Percentiles rank a stretch among this genome's conserved stretches.
phyloP scores from a whole-genome alignment of 2,888 invertebrate genomes.

The Onchidella celtica region DNA sequence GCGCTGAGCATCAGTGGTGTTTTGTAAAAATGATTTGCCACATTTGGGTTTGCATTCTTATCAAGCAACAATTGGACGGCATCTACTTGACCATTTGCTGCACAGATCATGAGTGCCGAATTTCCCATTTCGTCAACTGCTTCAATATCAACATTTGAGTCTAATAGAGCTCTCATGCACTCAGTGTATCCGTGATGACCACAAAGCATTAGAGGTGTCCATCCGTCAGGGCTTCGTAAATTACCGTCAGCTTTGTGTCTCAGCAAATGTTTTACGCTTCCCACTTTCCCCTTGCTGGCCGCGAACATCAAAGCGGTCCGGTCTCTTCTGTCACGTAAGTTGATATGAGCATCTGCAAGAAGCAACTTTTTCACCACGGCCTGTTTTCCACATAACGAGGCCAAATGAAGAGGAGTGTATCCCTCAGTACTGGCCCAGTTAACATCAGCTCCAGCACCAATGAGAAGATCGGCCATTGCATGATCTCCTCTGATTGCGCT shows the following conservation, averaged over 20 bases:
- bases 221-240: not conserved
- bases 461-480: not conserved
- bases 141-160: not conserved
- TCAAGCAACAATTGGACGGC: conserved; percentile 4
- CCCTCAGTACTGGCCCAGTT: not conserved
- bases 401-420: not conserved
- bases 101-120: conserved; percentile 12
- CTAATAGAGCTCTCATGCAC: not conserved
- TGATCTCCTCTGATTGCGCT: not conserved
- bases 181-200: not conserved
- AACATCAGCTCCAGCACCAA: conserved; percentile 7
- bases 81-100: not conserved
- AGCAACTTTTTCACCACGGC: not conserved
- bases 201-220: conserved; percentile 18
- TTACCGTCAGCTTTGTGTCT: not conserved
- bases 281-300: not conserved
- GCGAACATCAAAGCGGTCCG: conserved; percentile 20
- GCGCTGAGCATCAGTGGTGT: conserved; percentile 21
- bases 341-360: not conserved
- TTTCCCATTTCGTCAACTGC: not conserved
- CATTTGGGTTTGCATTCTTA: not conserved
- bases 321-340: not conserved
- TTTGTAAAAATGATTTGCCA: not conserved
- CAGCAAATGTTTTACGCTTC: not conserved
- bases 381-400: not conserved